Percentiles rank a stretch among this genome's conserved stretches.
Conservation (phyloP, 2,888 invertebrate species). For the Scaptomyza polygonia region DNA sequence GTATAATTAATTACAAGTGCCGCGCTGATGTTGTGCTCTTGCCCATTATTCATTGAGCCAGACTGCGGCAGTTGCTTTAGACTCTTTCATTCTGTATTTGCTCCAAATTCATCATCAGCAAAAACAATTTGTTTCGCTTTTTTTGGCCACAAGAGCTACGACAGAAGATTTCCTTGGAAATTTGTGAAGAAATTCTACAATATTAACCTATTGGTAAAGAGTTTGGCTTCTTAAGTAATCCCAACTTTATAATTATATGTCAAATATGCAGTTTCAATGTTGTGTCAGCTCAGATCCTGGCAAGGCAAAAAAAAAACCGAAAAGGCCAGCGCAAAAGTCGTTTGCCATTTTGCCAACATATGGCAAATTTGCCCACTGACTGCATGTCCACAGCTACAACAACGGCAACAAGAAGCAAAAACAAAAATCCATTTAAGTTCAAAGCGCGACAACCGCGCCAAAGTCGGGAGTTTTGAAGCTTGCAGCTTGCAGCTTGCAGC, state of each 20-base stretch:
- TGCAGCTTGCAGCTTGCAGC: slow-evolving; percentile 15
- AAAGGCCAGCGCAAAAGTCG: slow-evolving; percentile 48
- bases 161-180: no score
- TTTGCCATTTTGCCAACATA: slow-evolving; percentile 72
- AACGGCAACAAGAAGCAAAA: slow-evolving; percentile 32
- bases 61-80: slow-evolving; percentile 2
- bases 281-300: slow-evolving; percentile 35
- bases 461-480: slow-evolving; percentile 19
- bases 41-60: slow-evolving; percentile 63
- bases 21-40: slow-evolving; percentile 43
- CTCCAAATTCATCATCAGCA: slow-evolving; percentile 14
- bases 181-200: no score
- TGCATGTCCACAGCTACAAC: slow-evolving; percentile 42
- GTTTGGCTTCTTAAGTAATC: no score
- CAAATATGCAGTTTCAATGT: not conserved
- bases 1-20: slow-evolving; percentile 70
- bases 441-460: slow-evolving; percentile 76
- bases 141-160: no score
- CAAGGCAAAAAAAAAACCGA: slow-evolving; percentile 36
- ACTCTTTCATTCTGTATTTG: not conserved
- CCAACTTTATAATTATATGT: not conserved
- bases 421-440: slow-evolving; percentile 74
- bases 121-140: slow-evolving; percentile 26
- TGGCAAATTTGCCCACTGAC: slow-evolving; percentile 70
- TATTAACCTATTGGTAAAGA: no score